Conservation (phyloP, 2,113 vertebrate species). For the Erpornis zantholeuca region DNA sequence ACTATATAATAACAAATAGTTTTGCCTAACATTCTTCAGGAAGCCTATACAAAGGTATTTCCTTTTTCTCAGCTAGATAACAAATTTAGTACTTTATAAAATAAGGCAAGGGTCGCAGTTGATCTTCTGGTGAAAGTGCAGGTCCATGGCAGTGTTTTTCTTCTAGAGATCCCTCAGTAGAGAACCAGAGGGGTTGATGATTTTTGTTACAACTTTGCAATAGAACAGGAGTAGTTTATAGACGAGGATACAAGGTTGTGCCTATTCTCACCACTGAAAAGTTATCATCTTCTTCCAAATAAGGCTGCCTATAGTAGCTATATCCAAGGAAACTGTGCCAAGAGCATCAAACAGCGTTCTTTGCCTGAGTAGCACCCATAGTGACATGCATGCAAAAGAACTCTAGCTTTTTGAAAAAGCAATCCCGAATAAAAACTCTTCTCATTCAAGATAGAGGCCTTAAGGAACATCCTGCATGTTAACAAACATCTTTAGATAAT, state of each 20-base stretch:
- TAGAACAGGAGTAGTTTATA: neutral
- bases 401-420: conserved; percentile 61
- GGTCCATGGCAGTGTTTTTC: neutral
- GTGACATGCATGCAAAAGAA: conserved; percentile 64
- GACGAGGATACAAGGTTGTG: neutral
- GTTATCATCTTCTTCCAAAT: neutral
- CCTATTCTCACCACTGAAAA: neutral
- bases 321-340: conserved; percentile 28
- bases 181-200: neutral
- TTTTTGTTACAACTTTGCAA: neutral
- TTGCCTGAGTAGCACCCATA: conserved; percentile 23
- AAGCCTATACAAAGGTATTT: neutral
- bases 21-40: neutral
- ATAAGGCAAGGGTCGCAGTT: neutral
- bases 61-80: neutral
- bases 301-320: neutral
- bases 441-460: conserved; percentile 70
- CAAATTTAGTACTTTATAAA: neutral
- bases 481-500: conserved; percentile 80
- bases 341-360: conserved; percentile 17
- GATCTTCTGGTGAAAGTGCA: neutral
- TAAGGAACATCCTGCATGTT: conserved; percentile 75
- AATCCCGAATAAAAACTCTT: conserved; percentile 72
- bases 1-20: neutral
- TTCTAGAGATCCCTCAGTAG: neutral